Evolutionary conservation across 1,140 invertebrate species (phyloP).

Genomic region (Vollenhovia emeryi): DNA sequence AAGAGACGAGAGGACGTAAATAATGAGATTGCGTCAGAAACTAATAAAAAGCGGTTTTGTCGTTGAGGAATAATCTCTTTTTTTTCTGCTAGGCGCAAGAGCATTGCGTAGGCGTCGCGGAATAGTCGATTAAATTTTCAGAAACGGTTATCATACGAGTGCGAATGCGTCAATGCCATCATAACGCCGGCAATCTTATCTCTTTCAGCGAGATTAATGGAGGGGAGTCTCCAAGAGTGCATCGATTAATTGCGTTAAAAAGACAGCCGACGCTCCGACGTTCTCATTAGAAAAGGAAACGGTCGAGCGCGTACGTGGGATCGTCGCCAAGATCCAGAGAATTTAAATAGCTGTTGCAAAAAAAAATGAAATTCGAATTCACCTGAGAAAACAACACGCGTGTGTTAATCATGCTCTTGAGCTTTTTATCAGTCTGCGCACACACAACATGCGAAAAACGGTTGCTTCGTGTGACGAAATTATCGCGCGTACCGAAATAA

Average conservation of each 20-base stretch:
- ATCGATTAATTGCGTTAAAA: slow-evolving; percentile 45
- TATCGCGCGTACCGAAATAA: slow-evolving; percentile 46
- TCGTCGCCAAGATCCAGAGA: background rate
- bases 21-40: background rate
- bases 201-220: slow-evolving; percentile 14
- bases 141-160: slow-evolving; percentile 4
- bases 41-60: slow-evolving; percentile 4
- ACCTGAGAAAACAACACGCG: slow-evolving; percentile 55
- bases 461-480: slow-evolving; percentile 36
- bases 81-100: background rate
- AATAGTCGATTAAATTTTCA: slow-evolving; percentile 40
- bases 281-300: background rate
- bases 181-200: slow-evolving; percentile 61
- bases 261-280: background rate
- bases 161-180: slow-evolving; percentile 30
- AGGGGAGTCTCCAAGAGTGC: slow-evolving; percentile 29
- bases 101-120: slow-evolving; percentile 11
- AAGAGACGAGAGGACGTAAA: background rate
- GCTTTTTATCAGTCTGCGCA: slow-evolving; percentile 34
- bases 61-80: background rate
- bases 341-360: background rate
- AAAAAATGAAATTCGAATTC: background rate
- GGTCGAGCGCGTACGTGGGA: background rate
- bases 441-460: slow-evolving; percentile 6
- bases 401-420: slow-evolving; percentile 15